Conservation (phyloP, 2,888 invertebrate genomes). For the Ethmia dodecea region DNA sequence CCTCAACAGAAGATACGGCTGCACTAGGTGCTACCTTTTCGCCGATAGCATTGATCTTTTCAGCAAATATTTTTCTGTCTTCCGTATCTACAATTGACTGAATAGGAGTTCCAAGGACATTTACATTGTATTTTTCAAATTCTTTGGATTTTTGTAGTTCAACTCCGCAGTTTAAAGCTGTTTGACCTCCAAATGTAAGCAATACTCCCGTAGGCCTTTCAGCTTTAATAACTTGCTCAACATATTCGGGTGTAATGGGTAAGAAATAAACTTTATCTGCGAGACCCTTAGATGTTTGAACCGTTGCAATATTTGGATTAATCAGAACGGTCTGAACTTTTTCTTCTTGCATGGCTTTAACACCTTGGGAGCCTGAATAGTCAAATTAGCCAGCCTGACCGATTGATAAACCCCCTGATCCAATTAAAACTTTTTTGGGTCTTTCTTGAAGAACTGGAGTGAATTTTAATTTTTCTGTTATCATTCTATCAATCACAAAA, state of each 20-base stretch:
- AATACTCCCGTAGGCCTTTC: slow-evolving; percentile 98
- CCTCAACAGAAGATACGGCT: slow-evolving; percentile 92
- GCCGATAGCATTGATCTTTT: slow-evolving; percentile 91
- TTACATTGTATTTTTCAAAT: slow-evolving; percentile 91
- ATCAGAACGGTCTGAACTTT: slow-evolving; percentile 96
- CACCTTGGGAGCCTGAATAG: slow-evolving; percentile 98
- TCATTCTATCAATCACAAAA: slow-evolving; percentile 61
- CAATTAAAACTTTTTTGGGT: slow-evolving; percentile 88
- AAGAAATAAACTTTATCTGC: slow-evolving; percentile 99
- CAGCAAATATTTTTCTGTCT: slow-evolving; percentile 96
- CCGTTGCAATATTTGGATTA: slow-evolving; percentile 99
- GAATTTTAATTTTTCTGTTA: slow-evolving; percentile 73
- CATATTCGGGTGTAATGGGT: slow-evolving; percentile 96
- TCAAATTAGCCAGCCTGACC: slow-evolving; percentile 99
- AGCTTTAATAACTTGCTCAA: slow-evolving; percentile 96
- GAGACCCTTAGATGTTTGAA: slow-evolving; percentile 98
- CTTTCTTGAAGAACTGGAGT: slow-evolving; percentile 53
- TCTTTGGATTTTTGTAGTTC: slow-evolving; percentile 90
- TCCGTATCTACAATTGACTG: slow-evolving; percentile 97
- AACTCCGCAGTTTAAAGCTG: slow-evolving; percentile 98
- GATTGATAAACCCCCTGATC: slow-evolving; percentile 97
- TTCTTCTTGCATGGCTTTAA: slow-evolving; percentile 97
- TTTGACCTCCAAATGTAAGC: slow-evolving; percentile 98
- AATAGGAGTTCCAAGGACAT: slow-evolving; percentile 97
- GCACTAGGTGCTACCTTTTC: slow-evolving; percentile 97